phyloP scores from a whole-genome alignment of 2,888 invertebrate species.

The Allygus modestus region DNA sequence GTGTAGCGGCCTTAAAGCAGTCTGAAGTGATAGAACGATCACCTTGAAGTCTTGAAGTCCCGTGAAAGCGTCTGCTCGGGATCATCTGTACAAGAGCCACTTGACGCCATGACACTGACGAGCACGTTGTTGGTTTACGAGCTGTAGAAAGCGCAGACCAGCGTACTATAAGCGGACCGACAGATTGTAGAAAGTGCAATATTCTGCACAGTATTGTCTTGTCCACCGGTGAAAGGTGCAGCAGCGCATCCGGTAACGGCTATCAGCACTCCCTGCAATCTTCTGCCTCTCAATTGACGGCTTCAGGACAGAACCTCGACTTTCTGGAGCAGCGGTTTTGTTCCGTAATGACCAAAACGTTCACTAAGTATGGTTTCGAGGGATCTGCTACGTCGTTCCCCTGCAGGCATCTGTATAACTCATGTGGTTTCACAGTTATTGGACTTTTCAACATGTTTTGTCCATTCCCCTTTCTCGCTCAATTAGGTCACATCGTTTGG shows the following conservation, averaged over 20 bases:
- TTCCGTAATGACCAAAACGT: not conserved
- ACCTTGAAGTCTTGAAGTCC: not conserved
- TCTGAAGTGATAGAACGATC: not conserved
- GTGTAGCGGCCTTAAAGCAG: no score
- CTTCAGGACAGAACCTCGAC: slow-evolving; percentile 9
- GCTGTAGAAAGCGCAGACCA: slow-evolving; percentile 2
- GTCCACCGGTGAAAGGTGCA: slow-evolving; percentile 52
- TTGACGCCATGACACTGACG: slow-evolving; percentile 1
- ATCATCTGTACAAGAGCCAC: not conserved
- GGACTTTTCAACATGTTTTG: not conserved
- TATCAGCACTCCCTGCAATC: slow-evolving; percentile 11
- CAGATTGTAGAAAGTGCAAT: slow-evolving; percentile 42
- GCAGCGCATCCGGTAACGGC: slow-evolving; percentile 30
- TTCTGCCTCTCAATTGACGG: slow-evolving; percentile 22
- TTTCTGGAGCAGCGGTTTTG: slow-evolving; percentile 29
- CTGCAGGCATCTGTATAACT: not conserved
- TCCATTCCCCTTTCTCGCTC: not conserved
- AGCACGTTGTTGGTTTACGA: not conserved
- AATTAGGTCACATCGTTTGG: no score
- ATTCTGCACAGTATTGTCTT: slow-evolving; percentile 24
- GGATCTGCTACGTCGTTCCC: not conserved
- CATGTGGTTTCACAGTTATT: not conserved
- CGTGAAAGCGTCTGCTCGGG: slow-evolving; percentile 7
- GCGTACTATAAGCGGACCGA: not conserved
- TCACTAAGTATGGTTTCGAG: not conserved